phyloP scores from a whole-genome alignment of 2,113 vertebrate genomes.

The Ondatra zibethicus region DNA sequence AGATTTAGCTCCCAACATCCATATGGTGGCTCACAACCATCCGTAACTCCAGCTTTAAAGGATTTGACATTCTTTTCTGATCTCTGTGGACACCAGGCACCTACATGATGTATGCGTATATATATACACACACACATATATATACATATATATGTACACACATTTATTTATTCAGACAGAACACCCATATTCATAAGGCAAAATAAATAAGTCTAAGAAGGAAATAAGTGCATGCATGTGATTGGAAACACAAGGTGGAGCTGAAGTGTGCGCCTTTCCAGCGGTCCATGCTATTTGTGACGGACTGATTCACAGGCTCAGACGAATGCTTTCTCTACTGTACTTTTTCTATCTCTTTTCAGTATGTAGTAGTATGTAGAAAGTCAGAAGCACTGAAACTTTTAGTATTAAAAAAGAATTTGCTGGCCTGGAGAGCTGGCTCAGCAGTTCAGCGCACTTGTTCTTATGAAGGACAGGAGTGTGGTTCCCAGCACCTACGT shows the following conservation, averaged over 20 bases:
- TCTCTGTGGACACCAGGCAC: neutral
- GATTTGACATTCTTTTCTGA: neutral
- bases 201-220: neutral
- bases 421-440: neutral
- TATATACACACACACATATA: neutral
- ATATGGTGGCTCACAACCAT: neutral
- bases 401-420: neutral
- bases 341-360: neutral
- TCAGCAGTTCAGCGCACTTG: neutral
- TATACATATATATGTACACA: no score
- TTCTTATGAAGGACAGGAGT: neutral
- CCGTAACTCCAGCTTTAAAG: neutral
- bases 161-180: neutral
- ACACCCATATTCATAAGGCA: neutral
- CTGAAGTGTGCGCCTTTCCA: neutral
- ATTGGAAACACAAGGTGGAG: neutral
- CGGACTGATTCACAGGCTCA: neutral
- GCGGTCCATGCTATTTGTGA: neutral
- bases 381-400: constrained; percentile 24
- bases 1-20: neutral
- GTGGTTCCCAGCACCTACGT: neutral
- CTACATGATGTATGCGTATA: neutral
- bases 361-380: neutral
- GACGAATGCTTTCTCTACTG: neutral
- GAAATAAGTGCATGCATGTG: neutral